Base-by-base conservation (phyloP, 2,113 vertebrate genomes). In the Solenodon paradoxus region DNA sequence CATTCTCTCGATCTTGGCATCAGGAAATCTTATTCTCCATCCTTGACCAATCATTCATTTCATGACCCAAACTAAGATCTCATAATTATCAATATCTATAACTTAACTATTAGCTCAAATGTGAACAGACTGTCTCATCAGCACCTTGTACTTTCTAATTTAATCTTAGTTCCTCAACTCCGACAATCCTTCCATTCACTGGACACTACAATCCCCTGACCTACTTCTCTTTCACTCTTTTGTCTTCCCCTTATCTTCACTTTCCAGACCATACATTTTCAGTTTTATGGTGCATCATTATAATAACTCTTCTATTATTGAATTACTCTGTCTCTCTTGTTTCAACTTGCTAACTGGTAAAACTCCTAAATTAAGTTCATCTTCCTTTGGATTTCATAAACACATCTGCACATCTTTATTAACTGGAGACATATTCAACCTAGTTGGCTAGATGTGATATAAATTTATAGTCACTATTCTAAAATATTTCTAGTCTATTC, bases 31-130 rank as follows among this genome's bases (percentile, higher is more conserved):
- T 57, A 69, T 10, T 88, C 12, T 69, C 16, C 3, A 38, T 30
- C 3, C 4, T 28, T 38, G 1, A 9, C 22, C 5, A 47, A n/a
- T 4, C 28, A 9, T 15, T n/a, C n/a, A 74, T 0, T n/a, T 4
- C 1, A n/a, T 7, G 11, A 17, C 16, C 17, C 20, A 42, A 32
- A 74, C 22, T 10, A 35, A 19, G 28, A 32, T 16, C 40, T 82
- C 9, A 2, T 28, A 19, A 57, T 61, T 77, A 49, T 40, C 9
- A 24, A 35, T n/a, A 77, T n/a, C 42, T 30, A 0, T 51, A 38
- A 7, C 1, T 30, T 4, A 38, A 15, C 32, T 4, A 10, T 13
- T 13, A 13, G 4, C 12, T 77, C n/a, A 68, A 42, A 42, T 84
- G n/a, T 49, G 42, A 84, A 47, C 15, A 68, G 11, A 17, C 17